Base-by-base conservation (phyloP, 2,888 invertebrate genomes). In the Noctua comes region DNA sequence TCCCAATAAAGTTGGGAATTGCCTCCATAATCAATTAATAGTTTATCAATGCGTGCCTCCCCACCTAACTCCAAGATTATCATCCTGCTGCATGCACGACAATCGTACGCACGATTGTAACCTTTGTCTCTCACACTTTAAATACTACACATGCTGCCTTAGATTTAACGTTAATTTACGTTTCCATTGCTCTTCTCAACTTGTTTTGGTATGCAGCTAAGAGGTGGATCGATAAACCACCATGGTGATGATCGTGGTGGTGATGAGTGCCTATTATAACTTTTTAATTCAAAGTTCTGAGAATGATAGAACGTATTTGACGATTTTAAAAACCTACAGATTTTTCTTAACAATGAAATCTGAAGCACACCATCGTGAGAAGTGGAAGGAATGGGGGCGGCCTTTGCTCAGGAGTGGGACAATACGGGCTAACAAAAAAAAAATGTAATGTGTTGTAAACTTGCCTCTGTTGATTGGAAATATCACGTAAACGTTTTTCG, bases 101-200 rank as follows among this genome's bases (percentile, higher is more conserved):
- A 68, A 57, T n/a, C 70, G 7, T 31, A 82, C 76, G 82, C 83
- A 84, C 86, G 86, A 85, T 43, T 51, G n/a, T n/a, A 57, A 76
- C 79, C 84, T 85, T 79, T 85, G 76, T 85, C 31, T 57, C n/a
- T 84, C 11, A 79, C 54, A 82, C 51, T 64, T 73, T 75, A 75
- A 75, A 75, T 65, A 59, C 73, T 76, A 59, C 16, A 71, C 31
- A 51, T 36, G 51, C 31, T 59, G 36, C 16, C 43, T 75, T 66
- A 21, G 27, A 71, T 85, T 85, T 72, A 72, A 76, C 76, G 62
- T 13, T 62, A 57, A 79, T 76, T 76, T 36, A 40, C 36, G 68
- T 82, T 73, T 68, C 16, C 27, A 40, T 57, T 48, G 27, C 57
- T 68, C 40, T 62, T 66, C 18, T 16, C 1, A 71, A 73, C 36